Evolutionary conservation across 2,797 vertebrate species (phyloP).

Genomic region (Sebastes taczanowskii): DNA sequence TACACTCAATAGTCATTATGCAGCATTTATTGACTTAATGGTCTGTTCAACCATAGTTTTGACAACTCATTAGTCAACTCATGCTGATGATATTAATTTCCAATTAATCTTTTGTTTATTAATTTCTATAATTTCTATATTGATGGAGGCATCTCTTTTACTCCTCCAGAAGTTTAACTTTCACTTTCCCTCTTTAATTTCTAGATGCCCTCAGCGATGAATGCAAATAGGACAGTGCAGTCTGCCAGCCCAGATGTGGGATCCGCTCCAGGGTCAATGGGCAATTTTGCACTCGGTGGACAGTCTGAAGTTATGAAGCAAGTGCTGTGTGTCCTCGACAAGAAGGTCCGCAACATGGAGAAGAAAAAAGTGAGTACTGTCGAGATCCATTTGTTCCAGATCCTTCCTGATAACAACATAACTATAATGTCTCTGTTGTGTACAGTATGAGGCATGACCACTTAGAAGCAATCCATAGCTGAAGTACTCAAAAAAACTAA

Average conservation of each 20-base stretch:
- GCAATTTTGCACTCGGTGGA: slow-evolving; percentile 67
- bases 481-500: background rate
- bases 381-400: background rate
- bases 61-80: background rate
- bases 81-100: background rate
- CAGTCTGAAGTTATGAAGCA: slow-evolving; percentile 95
- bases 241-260: slow-evolving; percentile 86
- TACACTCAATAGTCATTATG: background rate
- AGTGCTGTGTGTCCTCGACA: slow-evolving; percentile 93
- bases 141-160: background rate
- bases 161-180: background rate
- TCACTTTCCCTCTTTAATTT: background rate
- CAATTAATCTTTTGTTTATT: background rate
- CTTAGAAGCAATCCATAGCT: background rate
- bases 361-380: slow-evolving; percentile 91
- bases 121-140: too few relatives aligned
- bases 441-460: background rate
- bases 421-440: background rate
- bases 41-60: background rate
- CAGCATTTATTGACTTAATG: background rate
- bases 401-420: background rate
- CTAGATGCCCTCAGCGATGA: slow-evolving; percentile 97
- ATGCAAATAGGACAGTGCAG: slow-evolving; percentile 88
- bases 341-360: slow-evolving; percentile 96
- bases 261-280: slow-evolving; percentile 83